Evolutionary conservation across 2,113 vertebrate genomes (phyloP).

Genomic region (Pontoporia blainvillei): DNA sequence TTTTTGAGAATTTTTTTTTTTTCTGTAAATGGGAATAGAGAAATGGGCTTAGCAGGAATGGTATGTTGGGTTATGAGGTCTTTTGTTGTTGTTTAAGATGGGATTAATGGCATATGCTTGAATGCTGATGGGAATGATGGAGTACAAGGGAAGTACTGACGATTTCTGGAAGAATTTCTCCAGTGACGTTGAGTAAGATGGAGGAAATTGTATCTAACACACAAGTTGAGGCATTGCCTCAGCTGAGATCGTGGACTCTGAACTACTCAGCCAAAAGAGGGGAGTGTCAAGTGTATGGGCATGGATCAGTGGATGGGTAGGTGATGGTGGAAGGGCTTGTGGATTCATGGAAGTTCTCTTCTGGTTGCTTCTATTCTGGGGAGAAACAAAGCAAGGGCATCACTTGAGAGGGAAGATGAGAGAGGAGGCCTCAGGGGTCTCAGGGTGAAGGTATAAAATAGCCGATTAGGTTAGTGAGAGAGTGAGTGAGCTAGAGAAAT

Average conservation of each 20-base stretch:
- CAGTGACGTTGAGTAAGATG: background rate
- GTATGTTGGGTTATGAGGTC: background rate
- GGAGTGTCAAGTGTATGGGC: background rate
- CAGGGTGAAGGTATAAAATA: background rate
- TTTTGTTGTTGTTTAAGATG: background rate
- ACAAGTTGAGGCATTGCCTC: background rate
- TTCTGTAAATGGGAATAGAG: background rate
- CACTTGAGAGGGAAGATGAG: background rate
- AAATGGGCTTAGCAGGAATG: background rate
- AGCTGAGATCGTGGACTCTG: background rate
- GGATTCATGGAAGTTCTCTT: background rate
- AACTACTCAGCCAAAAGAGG: background rate
- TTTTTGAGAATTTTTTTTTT: background rate
- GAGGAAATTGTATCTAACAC: background rate
- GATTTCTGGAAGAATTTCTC: background rate
- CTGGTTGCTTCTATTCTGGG: background rate
- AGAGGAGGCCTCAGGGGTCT: background rate
- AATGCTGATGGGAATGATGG: background rate
- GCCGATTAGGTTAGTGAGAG: background rate
- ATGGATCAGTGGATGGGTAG: background rate
- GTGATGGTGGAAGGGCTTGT: background rate
- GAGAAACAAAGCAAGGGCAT: background rate
- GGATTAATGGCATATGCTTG: background rate
- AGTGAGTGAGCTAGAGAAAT: background rate
- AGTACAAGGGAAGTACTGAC: background rate